Conservation (phyloP, 2,113 vertebrate species). For the Uria lomvia region DNA sequence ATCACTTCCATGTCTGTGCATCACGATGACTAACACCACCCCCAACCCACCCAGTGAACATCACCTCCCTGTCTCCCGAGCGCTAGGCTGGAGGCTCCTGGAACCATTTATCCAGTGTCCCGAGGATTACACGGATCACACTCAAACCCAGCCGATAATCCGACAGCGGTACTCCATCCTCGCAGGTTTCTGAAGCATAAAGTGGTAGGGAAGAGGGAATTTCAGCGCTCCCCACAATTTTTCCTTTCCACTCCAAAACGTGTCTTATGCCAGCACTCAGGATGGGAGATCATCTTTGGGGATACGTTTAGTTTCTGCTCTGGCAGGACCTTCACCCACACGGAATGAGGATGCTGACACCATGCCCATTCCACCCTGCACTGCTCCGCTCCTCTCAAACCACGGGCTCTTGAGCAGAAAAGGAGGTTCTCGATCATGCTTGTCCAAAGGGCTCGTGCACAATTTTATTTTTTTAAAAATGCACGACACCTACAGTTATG, state of each 20-base stretch:
- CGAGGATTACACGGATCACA: too few species aligned
- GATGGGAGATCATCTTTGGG: neutral
- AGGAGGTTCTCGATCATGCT: neutral
- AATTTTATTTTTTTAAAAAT: neutral
- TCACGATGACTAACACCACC: neutral
- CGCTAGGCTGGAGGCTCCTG: neutral
- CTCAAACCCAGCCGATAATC: neutral
- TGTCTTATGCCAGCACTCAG: neutral
- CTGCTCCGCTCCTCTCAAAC: neutral
- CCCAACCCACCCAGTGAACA: accelerated
- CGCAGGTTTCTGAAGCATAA: neutral
- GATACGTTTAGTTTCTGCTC: neutral
- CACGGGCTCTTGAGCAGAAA: neutral
- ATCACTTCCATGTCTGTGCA: neutral
- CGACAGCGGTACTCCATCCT: neutral
- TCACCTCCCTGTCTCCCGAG: neutral
- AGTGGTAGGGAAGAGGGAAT: neutral
- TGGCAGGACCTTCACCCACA: neutral
- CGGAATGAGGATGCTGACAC: neutral
- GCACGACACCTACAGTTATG: neutral
- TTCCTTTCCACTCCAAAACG: neutral
- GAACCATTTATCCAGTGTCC: accelerated
- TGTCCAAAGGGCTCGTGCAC: neutral
- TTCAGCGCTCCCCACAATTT: neutral
- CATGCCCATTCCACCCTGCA: accelerated